Base-by-base conservation (phyloP, 2,113 vertebrate genomes). In the Nesospiza acunhae region DNA sequence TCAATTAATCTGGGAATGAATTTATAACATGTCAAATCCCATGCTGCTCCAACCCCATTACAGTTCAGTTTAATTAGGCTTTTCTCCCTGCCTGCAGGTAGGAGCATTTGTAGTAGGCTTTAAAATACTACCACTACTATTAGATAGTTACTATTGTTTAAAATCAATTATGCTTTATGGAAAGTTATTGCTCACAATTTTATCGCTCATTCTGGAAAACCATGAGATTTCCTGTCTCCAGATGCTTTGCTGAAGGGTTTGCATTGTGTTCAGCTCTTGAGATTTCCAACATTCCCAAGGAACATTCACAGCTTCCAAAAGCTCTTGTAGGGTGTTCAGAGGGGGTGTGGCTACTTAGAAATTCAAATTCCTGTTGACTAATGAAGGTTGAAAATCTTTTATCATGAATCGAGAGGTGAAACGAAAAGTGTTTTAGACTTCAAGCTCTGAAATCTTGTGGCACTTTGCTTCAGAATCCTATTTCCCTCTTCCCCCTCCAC, bases 1-100 rank as follows among this genome's bases (percentile, higher is more conserved):
- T 89, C 73, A 96, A 93, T 95, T 94, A 90, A 82, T 89, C 84
- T 2, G 2, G 52, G 86, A 68, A 94, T 89, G 41, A 91, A 86
- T 95, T 86, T 96, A 96, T 97, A 95, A 94, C 89, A 62, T 90
- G 72, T 94, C 88, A 95, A 85, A 94, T 89, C 69, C 82, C 87
- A 96, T 56, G 73, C 70, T 93, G 76, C 70, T 81, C 33, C 23
- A 90, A 64, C 20, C 68, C 44, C n/a, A 53, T 81, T 92, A 76
- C 76, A 84, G 82, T 80, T 93, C 63, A 81, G 84, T 93, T 94
- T 90, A 95, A 96, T 92, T 88, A 95, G 80, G 42, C 23, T 33
- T 79, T 93, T 94, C 63, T 50, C 73, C 70, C 64, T 82, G 70
- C 75, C 49, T 73, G 66, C 58, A 93, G 82, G 93, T 52, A 94